A percentile compares a stretch with the other conserved stretches of the same genome.
These are phyloP conservation scores for Caenorhabditis doughertyi DNA, from an alignment of 2,888 invertebrate genomes.

Conservation along the genomic window DNA sequence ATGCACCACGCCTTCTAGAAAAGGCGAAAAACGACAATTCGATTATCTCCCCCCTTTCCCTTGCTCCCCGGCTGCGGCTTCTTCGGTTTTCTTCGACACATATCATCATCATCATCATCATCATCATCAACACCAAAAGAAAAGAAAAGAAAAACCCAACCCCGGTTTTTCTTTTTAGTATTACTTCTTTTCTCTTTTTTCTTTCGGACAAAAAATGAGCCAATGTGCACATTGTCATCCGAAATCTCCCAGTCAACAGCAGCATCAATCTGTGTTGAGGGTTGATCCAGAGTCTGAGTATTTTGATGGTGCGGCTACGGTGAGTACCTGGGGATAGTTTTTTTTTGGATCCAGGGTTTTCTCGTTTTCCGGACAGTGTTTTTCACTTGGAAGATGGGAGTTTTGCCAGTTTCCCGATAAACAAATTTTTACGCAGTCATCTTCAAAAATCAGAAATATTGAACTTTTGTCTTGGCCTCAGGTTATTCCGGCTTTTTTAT, in stretches of 20 bases:
- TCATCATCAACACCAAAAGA: constrained; percentile 29
- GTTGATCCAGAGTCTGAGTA: constrained; percentile 62
- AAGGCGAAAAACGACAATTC: constrained; percentile 38
- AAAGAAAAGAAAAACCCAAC: constrained; percentile 5
- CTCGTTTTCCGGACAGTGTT: too few relatives aligned
- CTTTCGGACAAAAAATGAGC: constrained; percentile 14
- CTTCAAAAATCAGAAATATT: too few relatives aligned
- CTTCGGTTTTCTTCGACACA: constrained; percentile 16
- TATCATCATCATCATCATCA: constrained; percentile 56
- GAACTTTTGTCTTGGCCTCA: too few relatives aligned
- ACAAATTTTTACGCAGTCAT: too few relatives aligned
- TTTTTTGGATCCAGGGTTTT: not conserved
- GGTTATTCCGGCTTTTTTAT: too few relatives aligned
- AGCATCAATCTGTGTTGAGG: constrained; percentile 36
- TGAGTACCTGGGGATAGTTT: not conserved
- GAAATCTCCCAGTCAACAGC: not conserved
- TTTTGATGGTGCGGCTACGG: constrained; percentile 42
- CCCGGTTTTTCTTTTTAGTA: constrained; percentile 1
- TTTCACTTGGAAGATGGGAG: too few relatives aligned
- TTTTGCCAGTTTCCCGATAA: too few relatives aligned
- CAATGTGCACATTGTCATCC: constrained; percentile 17
- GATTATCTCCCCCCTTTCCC: constrained; percentile 32
- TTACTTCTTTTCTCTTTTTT: not conserved
- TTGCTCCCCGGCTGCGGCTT: not conserved
- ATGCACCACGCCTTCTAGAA: constrained; percentile 12